Percentiles rank a stretch among this genome's conserved stretches.
Evolutionary conservation across 2,888 invertebrate genomes (phyloP).

Genomic region (Apoda limacodes): DNA sequence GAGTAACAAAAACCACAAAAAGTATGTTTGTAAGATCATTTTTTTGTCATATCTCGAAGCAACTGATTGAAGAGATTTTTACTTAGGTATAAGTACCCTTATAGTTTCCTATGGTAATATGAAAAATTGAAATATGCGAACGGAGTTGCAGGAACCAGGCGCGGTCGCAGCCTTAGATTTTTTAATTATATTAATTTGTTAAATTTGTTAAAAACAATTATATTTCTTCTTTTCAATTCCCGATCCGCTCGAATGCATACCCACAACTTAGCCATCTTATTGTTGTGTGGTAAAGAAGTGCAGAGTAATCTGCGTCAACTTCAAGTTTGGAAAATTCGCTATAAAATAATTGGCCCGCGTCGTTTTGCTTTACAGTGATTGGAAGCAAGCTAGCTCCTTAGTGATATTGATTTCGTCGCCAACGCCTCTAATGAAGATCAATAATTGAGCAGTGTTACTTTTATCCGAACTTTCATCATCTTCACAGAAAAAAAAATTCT

Average conservation of each 20-base stretch:
- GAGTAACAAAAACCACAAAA: no score
- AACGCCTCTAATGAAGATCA: slow-evolving; percentile 20
- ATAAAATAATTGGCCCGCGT: slow-evolving; percentile 16
- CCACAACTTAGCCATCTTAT: slow-evolving; percentile 17
- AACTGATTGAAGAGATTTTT: no score
- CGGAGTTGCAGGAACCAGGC: no score
- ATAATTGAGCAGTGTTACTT: slow-evolving; percentile 14
- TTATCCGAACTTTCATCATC: slow-evolving; percentile 22
- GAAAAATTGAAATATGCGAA: no score
- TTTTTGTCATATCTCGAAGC: no score
- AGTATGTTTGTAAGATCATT: no score
- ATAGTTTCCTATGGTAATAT: no score
- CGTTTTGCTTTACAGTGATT: slow-evolving; percentile 15
- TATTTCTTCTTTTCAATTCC: slow-evolving; percentile 14
- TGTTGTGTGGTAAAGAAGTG: slow-evolving; percentile 16
- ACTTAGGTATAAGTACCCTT: no score
- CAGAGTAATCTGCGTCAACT: slow-evolving; percentile 16
- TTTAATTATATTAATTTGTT: no score
- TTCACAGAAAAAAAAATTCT: slow-evolving; percentile 19
- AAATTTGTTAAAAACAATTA: slow-evolving; percentile 15
- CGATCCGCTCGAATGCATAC: slow-evolving; percentile 14
- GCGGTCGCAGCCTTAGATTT: no score
- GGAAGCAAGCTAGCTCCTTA: slow-evolving; percentile 16
- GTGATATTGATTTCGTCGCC: slow-evolving; percentile 15
- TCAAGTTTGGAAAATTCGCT: slow-evolving; percentile 13